phyloP scores from a whole-genome alignment of 2,797 vertebrate species.

The Schizopygopsis malacanthus region DNA sequence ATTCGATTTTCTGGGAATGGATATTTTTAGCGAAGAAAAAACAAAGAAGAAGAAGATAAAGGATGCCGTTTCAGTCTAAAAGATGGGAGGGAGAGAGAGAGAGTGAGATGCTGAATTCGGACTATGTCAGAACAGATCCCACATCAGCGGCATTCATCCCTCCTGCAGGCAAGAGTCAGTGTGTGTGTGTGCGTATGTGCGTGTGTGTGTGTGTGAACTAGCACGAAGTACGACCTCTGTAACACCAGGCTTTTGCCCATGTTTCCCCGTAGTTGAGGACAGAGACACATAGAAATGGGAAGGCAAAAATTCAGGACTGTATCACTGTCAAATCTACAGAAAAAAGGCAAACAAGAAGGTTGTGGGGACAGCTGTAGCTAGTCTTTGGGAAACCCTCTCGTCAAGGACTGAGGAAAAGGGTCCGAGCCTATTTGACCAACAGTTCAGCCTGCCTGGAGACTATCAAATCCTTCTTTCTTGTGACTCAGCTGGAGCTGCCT shows the following conservation, averaged over 20 bases:
- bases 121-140: conserved; percentile 69
- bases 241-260: conserved; percentile 54
- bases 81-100: conserved; percentile 38
- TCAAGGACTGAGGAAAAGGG: not conserved
- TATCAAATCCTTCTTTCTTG: not conserved
- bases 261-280: conserved; percentile 45
- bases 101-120: conserved; percentile 64
- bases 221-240: conserved; percentile 56
- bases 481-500: conserved; percentile 38
- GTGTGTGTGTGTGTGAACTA: conserved; percentile 54
- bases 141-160: conserved; percentile 70
- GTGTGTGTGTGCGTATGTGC: conserved; percentile 57
- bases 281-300: conserved; percentile 50
- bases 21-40: conserved; percentile 22
- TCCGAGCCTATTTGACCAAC: not conserved
- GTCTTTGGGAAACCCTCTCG: not conserved
- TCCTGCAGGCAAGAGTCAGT: conserved; percentile 59
- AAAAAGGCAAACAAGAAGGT: conserved; percentile 50
- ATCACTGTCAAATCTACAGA: conserved; percentile 47
- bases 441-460: conserved; percentile 14
- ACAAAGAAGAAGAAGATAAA: conserved; percentile 1
- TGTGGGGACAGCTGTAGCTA: conserved; percentile 2
- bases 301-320: conserved; percentile 46
- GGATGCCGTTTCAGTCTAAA: not conserved
- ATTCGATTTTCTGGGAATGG: conserved; percentile 19